A percentile compares a stretch with the other conserved stretches of the same genome.
phyloP scores from a whole-genome alignment of 2,797 vertebrate genomes.

The Platalea minor region DNA sequence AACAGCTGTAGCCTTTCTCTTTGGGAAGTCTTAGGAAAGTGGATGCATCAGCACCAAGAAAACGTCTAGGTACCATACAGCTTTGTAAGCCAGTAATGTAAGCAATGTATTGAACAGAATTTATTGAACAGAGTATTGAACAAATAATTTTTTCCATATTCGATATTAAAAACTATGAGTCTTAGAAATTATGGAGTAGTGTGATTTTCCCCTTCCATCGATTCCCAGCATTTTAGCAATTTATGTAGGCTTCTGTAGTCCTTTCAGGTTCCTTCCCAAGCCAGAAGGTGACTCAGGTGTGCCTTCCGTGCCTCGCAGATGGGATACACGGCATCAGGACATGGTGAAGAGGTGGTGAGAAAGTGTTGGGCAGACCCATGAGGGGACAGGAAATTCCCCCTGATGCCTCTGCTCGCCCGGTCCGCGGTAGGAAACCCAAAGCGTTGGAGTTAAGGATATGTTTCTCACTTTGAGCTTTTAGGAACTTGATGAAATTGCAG shows the following conservation, averaged over 20 bases:
- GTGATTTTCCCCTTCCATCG: background rate
- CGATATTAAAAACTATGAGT: background rate
- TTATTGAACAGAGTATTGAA: background rate
- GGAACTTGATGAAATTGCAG: background rate
- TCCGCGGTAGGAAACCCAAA: background rate
- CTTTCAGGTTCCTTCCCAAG: background rate
- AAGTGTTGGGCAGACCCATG: background rate
- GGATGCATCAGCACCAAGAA: background rate
- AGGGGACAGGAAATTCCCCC: background rate
- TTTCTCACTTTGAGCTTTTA: background rate
- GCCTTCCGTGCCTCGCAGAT: background rate
- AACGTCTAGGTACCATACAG: background rate
- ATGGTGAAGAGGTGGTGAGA: background rate
- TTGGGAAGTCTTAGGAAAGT: background rate
- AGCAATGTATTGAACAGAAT: background rate
- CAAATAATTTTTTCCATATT: background rate
- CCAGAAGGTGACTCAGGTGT: background rate
- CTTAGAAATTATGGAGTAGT: background rate
- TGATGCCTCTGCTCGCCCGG: accelerated
- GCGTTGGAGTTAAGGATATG: background rate
- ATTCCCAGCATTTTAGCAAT: background rate
- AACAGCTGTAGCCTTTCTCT: background rate
- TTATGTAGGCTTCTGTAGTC: background rate
- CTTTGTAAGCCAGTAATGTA: background rate
- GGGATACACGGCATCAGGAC: background rate